These are phyloP conservation scores for Melanocharis versteri DNA, from an alignment of 2,113 vertebrate genomes.

Conservation along the genomic window DNA sequence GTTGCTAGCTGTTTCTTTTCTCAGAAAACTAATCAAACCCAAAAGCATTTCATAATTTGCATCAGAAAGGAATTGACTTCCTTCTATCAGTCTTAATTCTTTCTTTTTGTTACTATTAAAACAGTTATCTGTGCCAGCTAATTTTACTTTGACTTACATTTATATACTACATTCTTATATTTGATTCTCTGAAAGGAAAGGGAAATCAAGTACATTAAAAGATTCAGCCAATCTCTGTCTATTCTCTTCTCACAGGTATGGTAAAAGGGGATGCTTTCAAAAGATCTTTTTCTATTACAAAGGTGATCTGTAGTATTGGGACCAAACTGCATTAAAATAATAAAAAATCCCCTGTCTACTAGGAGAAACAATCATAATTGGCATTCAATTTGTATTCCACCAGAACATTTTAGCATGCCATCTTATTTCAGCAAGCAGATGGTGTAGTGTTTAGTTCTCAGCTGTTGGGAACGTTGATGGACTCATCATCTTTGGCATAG, in stretches of 20 bases:
- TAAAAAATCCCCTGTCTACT: not conserved
- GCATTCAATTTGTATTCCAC: not conserved
- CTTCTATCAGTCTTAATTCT: not conserved
- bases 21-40: not conserved
- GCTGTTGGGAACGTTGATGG: not conserved
- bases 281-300: not conserved
- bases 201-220: not conserved
- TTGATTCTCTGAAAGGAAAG: not conserved
- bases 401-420: not conserved
- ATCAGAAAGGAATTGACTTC: not conserved
- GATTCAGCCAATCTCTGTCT: not conserved
- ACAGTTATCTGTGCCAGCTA: not conserved
- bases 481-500: not conserved
- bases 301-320: not conserved
- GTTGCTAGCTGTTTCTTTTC: not conserved
- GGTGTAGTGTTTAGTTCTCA: not conserved
- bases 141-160: not conserved
- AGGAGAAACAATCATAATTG: not conserved
- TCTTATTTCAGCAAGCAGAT: constrained; percentile 41
- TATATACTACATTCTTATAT: not conserved
- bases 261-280: not conserved
- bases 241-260: not conserved
- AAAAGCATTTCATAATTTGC: not conserved
- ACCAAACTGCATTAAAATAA: not conserved
- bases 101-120: not conserved